phyloP scores from a whole-genome alignment of 2,113 vertebrate genomes.

The Psammodynastes pulverulentus region DNA sequence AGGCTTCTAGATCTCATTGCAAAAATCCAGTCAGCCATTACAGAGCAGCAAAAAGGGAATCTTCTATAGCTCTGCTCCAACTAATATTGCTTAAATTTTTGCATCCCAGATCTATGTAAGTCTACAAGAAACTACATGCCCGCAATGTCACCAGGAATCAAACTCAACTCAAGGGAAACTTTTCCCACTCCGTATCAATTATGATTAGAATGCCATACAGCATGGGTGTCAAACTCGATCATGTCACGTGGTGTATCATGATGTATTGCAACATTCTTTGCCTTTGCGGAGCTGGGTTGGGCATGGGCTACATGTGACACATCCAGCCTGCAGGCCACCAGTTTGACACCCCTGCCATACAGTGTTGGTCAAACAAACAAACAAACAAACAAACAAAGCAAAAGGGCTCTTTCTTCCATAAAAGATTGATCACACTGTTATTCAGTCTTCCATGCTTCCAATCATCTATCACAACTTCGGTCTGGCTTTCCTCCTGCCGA shows the following conservation, averaged over 20 bases:
- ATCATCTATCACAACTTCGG: too few relatives aligned
- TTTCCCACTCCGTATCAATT: background rate
- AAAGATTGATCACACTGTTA: too few relatives aligned
- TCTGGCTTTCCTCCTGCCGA: too few relatives aligned
- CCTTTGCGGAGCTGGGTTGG: too few relatives aligned
- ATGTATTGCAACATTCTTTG: too few relatives aligned
- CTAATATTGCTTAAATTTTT: background rate
- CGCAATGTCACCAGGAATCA: background rate
- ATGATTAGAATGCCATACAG: background rate
- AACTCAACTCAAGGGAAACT: background rate
- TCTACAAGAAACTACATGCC: background rate
- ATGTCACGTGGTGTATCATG: too few relatives aligned
- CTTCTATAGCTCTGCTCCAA: background rate
- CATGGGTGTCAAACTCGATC: too few relatives aligned
- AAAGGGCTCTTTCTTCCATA: too few relatives aligned
- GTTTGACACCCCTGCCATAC: too few relatives aligned
- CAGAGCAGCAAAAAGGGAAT: background rate
- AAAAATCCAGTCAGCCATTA: background rate
- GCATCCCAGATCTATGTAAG: background rate
- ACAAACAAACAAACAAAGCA: too few relatives aligned
- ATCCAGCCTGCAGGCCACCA: too few relatives aligned
- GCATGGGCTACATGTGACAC: rapidly evolving
- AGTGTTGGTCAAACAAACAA: background rate
- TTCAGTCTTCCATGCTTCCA: too few relatives aligned
- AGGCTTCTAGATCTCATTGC: background rate